Percentiles rank a stretch among this genome's conserved stretches.
Evolutionary conservation across 2,113 vertebrate species (phyloP).

Genomic region (Arizona elegans): DNA sequence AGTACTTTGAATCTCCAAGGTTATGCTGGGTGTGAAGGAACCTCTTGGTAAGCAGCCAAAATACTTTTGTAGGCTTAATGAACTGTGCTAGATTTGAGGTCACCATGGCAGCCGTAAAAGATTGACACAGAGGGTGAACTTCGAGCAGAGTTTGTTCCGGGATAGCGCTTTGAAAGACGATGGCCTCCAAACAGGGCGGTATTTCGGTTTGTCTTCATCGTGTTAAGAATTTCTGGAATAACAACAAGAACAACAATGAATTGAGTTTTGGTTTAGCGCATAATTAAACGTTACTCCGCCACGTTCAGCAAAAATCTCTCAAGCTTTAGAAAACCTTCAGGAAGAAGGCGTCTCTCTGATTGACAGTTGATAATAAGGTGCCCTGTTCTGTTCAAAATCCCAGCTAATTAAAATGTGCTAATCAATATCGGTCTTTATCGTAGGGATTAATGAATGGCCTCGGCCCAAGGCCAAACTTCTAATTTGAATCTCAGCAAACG

Average conservation of each 20-base stretch:
- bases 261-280: not conserved
- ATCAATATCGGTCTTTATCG: conserved; percentile 14
- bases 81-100: not conserved
- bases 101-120: not conserved
- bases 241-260: not conserved
- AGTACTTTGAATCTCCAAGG: not conserved
- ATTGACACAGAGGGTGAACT: not conserved
- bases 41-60: not conserved
- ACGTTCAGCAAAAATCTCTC: not conserved
- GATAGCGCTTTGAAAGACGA: too few relatives aligned
- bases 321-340: not conserved
- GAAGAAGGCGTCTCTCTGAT: not conserved
- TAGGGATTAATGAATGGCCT: not conserved
- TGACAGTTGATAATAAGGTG: conserved; percentile 11
- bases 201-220: not conserved
- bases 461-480: not conserved
- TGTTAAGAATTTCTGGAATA: not conserved
- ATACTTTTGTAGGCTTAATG: not conserved
- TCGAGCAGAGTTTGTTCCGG: not conserved
- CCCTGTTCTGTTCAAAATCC: conserved; percentile 2
- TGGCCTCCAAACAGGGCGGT: too few relatives aligned
- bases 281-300: not conserved
- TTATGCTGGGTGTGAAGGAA: not conserved
- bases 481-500: not conserved
- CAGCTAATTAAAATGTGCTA: conserved; percentile 26